These are phyloP conservation scores for Chlorospingus flavigularis DNA, from an alignment of 2,797 vertebrate species.

Conservation along the genomic window DNA sequence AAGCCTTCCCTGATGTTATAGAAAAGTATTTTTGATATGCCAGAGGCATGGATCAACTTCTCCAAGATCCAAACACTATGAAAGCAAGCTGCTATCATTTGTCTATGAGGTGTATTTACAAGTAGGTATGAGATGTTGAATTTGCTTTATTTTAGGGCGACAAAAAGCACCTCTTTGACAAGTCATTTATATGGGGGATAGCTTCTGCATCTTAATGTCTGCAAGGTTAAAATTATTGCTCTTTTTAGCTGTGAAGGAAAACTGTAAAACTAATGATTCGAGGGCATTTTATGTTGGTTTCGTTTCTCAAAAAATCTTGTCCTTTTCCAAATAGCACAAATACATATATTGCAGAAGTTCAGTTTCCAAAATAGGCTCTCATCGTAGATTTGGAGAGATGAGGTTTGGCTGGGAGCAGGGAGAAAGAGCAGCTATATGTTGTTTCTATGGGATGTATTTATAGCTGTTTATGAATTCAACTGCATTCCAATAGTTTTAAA, in stretches of 20 bases:
- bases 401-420: conserved; percentile 1
- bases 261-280: background rate
- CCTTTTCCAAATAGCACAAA: background rate
- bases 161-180: background rate
- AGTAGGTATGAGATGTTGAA: background rate
- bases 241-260: background rate
- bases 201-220: background rate
- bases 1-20: background rate
- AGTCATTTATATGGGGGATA: background rate
- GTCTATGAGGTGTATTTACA: background rate
- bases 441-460: conserved; percentile 49
- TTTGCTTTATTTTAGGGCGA: background rate
- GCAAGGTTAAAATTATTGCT: background rate
- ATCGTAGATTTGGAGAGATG: background rate
- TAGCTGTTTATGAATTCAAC: conserved; percentile 47
- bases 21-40: background rate
- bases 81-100: background rate
- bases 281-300: background rate
- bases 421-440: conserved; percentile 23
- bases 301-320: background rate
- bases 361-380: conserved; percentile 46
- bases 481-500: conserved; percentile 35
- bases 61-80: background rate
- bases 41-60: background rate
- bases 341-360: background rate